Conservation (phyloP, 2,797 vertebrate species). For the Sebastes oblongus region DNA sequence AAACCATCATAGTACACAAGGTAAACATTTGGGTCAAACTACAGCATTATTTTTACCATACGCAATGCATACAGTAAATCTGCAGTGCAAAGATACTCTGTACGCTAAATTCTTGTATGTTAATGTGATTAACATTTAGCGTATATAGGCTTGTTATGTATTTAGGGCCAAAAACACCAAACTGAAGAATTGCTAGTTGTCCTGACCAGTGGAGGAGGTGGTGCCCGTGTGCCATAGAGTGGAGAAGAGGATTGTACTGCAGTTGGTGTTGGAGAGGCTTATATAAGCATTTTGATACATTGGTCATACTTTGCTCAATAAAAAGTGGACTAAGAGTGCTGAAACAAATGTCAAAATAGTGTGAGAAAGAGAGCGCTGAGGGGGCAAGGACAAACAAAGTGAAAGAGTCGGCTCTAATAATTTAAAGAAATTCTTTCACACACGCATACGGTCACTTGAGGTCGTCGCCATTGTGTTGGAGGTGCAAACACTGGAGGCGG, state of each 20-base stretch:
- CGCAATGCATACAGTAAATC: too few species aligned
- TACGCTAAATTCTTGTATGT: neutral
- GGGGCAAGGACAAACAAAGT: neutral
- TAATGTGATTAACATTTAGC: neutral
- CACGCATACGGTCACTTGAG: too few species aligned
- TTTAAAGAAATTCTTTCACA: constrained; percentile 1
- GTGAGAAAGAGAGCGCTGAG: neutral
- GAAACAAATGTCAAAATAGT: neutral
- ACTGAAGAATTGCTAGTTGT: neutral
- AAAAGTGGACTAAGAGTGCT: neutral
- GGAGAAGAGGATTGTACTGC: neutral
- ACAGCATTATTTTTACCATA: too few species aligned
- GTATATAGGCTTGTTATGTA: neutral
- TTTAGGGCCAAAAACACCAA: neutral
- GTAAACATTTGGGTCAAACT: too few species aligned
- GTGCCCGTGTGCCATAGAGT: neutral
- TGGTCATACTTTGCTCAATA: neutral
- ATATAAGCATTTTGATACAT: neutral
- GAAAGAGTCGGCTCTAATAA: constrained; percentile 9
- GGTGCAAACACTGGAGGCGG: neutral
- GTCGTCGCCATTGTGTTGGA: too few species aligned
- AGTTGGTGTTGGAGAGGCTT: constrained; percentile 9
- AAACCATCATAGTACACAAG: too few species aligned
- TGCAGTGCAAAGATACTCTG: too few species aligned
- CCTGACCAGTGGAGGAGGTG: neutral